Conservation (phyloP, 2,888 invertebrate genomes). For the Caradrina clavipalpis region DNA sequence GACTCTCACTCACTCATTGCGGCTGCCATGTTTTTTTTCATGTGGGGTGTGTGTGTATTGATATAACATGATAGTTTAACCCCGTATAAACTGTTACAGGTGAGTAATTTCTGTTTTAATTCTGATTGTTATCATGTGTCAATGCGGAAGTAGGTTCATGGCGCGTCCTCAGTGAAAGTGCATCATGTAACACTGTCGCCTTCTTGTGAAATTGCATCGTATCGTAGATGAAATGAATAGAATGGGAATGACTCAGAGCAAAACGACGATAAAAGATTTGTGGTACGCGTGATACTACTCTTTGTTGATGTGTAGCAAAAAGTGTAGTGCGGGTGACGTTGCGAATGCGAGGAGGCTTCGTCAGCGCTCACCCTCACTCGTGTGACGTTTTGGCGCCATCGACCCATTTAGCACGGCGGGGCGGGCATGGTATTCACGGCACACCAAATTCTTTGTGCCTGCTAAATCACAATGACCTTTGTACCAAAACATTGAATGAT, state of each 20-base stretch:
- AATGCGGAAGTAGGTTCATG: constrained; percentile 78
- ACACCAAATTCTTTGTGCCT: constrained; percentile 79
- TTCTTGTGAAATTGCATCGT: constrained; percentile 90
- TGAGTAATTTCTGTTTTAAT: constrained; percentile 77
- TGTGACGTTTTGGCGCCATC: constrained; percentile 90
- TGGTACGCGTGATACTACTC: constrained; percentile 64
- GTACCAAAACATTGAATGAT: constrained; percentile 76
- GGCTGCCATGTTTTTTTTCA: constrained; percentile 95
- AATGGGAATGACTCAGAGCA: constrained; percentile 79
- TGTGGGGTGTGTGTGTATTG: constrained; percentile 92
- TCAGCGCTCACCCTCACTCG: constrained; percentile 74
- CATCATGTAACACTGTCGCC: constrained; percentile 89
- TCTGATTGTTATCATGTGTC: constrained; percentile 72
- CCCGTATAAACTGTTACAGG: constrained; percentile 86
- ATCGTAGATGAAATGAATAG: constrained; percentile 69
- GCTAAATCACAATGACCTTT: constrained; percentile 78
- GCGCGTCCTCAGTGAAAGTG: constrained; percentile 89
- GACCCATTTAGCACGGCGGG: constrained; percentile 87
- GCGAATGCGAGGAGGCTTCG: constrained; percentile 63
- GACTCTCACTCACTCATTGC: constrained; percentile 86
- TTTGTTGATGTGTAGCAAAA: constrained; percentile 71
- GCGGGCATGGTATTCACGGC: constrained; percentile 80
- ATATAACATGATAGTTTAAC: constrained; percentile 88
- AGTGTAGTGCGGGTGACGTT: constrained; percentile 63
- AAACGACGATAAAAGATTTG: constrained; percentile 71